A percentile compares a stretch with the other conserved stretches of the same genome.
Evolutionary conservation across 2,888 invertebrate species (phyloP).

Genomic region (Conistra vaccinii): DNA sequence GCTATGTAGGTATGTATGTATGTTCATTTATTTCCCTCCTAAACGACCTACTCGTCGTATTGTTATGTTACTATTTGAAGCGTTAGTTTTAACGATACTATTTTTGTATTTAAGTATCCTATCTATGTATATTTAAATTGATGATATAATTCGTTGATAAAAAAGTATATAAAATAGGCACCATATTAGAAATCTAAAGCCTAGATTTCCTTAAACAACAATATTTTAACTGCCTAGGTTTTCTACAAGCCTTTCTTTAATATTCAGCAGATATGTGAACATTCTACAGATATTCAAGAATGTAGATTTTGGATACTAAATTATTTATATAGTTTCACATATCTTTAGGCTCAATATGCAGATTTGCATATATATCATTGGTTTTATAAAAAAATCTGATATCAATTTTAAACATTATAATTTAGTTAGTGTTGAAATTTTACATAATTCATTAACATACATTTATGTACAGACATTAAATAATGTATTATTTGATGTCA

Average conservation of each 20-base stretch:
- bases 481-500: slow-evolving; percentile 31
- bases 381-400: slow-evolving; percentile 17
- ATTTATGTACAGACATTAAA: slow-evolving; percentile 18
- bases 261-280: neutral
- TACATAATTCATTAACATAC: slow-evolving; percentile 49
- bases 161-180: slow-evolving; percentile 1
- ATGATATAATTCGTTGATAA: neutral
- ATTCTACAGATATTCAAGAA: neutral
- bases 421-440: slow-evolving; percentile 41
- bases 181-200: slow-evolving; percentile 13
- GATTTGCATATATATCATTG: neutral
- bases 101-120: neutral
- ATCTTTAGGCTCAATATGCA: neutral
- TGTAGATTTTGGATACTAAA: neutral
- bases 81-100: neutral
- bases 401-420: slow-evolving; percentile 22
- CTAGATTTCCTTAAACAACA: neutral
- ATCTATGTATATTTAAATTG: slow-evolving; percentile 11
- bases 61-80: too few relatives aligned
- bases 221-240: neutral
- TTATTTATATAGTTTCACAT: slow-evolving; percentile 3
- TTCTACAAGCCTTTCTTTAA: neutral
- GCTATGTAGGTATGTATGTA: too few relatives aligned
- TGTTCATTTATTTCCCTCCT: too few relatives aligned
- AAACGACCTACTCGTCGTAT: too few relatives aligned